These are phyloP conservation scores for Cyclura pinguis DNA, from an alignment of 2,797 vertebrate genomes.

Conservation along the genomic window DNA sequence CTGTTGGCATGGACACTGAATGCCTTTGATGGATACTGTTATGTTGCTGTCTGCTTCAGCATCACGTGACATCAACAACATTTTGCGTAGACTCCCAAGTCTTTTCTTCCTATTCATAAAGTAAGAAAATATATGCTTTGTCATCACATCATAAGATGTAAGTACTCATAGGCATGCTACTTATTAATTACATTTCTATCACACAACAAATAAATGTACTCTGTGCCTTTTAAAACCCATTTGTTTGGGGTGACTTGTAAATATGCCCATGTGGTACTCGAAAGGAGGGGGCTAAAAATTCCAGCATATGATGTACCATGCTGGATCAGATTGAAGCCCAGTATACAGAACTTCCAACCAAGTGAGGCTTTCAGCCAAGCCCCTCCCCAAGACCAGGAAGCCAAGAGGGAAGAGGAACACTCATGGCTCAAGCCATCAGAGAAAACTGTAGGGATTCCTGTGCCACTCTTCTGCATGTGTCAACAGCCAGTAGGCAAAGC, in stretches of 20 bases:
- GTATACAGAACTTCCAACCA: background rate
- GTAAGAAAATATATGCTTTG: background rate
- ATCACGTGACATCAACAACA: slow-evolving; percentile 8
- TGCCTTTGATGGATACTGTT: background rate
- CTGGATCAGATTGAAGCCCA: background rate
- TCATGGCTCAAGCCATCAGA: background rate
- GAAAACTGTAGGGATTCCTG: background rate
- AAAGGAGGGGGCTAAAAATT: background rate
- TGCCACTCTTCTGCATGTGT: background rate
- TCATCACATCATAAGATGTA: background rate
- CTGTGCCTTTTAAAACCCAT: background rate
- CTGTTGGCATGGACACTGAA: background rate
- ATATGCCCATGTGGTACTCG: too few relatives aligned
- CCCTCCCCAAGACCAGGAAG: background rate
- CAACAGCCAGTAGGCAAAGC: background rate
- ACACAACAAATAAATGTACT: background rate
- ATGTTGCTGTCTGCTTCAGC: background rate
- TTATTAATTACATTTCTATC: background rate
- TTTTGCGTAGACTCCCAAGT: background rate
- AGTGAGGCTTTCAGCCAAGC: background rate
- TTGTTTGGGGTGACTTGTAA: background rate
- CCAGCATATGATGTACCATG: background rate
- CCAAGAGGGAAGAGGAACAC: background rate
- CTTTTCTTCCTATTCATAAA: slow-evolving; percentile 25
- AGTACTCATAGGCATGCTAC: background rate